phyloP scores from a whole-genome alignment of 2,888 invertebrate genomes.

The Dichetophora obliterata region DNA sequence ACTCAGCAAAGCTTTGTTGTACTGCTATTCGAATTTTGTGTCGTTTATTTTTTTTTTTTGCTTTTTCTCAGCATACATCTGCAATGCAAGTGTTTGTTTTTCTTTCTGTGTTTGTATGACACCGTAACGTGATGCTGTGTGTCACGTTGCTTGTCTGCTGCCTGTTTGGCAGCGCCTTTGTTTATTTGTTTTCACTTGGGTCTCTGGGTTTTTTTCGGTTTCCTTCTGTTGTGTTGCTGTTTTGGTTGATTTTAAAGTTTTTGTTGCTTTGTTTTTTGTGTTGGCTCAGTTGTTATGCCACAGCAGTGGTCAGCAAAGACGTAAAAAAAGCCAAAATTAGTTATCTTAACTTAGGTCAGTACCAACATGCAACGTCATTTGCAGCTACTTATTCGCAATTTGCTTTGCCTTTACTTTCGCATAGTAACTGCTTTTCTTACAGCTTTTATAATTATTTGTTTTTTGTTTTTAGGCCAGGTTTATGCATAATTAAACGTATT shows the following conservation, averaged over 20 bases:
- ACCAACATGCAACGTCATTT: constrained; percentile 5
- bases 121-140: constrained; percentile 11
- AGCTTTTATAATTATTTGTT: no score
- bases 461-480: no score
- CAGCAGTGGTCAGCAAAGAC: neutral
- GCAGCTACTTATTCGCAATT: neutral
- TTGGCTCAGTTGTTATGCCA: neutral
- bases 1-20: neutral
- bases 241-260: neutral
- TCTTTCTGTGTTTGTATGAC: constrained; percentile 12
- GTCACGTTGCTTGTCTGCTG: neutral
- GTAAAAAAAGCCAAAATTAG: neutral
- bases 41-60: neutral
- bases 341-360: constrained; percentile 3
- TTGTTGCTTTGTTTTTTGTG: neutral
- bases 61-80: neutral
- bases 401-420: neutral
- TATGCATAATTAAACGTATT: no score
- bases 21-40: neutral
- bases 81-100: neutral
- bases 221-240: neutral
- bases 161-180: neutral
- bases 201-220: neutral
- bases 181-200: neutral
- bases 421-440: no score